Percentiles rank a stretch among this genome's conserved stretches.
These are phyloP conservation scores for Trichonephila inaurata DNA, from an alignment of 1,140 invertebrate species.

Conservation along the genomic window DNA sequence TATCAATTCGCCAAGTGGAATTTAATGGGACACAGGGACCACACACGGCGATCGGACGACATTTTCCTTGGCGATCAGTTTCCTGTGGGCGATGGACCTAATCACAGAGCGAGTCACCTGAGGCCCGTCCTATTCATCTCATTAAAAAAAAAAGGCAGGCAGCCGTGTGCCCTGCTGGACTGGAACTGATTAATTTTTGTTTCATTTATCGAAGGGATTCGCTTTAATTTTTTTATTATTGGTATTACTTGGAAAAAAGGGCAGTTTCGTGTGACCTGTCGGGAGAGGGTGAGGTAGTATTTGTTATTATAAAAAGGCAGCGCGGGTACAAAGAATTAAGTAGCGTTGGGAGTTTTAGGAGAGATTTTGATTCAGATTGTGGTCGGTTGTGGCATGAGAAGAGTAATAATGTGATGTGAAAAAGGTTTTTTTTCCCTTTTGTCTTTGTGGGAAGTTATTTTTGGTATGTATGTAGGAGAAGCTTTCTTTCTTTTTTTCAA, in stretches of 20 bases:
- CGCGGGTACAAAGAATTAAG: background rate
- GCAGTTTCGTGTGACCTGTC: conserved; percentile 10
- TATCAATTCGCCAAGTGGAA: conserved; percentile 24
- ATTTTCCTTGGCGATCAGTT: background rate
- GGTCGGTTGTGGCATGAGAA: background rate
- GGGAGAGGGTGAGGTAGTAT: conserved; percentile 10
- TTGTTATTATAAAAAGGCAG: background rate
- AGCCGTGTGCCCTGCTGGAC: conserved; percentile 28
- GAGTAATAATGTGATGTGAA: background rate
- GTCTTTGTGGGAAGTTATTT: background rate
- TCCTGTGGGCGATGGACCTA: conserved; percentile 29
- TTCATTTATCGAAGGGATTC: background rate
- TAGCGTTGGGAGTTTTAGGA: background rate
- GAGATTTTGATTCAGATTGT: background rate
- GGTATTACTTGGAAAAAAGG: background rate
- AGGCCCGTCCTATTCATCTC: background rate
- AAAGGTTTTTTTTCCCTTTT: background rate
- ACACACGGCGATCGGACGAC: conserved; percentile 38
- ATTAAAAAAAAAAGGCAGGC: conserved; percentile 21
- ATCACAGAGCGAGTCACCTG: conserved; percentile 40
- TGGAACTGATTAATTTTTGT: conserved; percentile 62
- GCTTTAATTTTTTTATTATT: background rate
- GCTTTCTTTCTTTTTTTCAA: too few species aligned
- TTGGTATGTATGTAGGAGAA: background rate
- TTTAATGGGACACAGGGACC: conserved; percentile 37